Evolutionary conservation across 1,140 invertebrate genomes (phyloP), one percentile per base, ranked within the genome.

Genomic region (Probaryconus sp.): DNA sequence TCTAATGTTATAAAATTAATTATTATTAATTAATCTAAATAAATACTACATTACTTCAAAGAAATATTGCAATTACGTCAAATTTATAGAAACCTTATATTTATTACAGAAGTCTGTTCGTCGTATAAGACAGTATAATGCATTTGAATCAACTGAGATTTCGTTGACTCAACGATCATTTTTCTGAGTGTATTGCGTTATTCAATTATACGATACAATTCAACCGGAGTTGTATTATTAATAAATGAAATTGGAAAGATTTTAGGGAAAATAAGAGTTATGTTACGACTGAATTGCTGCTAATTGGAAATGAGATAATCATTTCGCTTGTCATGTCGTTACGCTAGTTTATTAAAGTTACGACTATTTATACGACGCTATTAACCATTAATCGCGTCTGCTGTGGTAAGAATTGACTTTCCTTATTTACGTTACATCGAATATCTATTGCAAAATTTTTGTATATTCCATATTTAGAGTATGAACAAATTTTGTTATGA

Each of bases 321-420:
- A 67, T 68, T 67, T 74, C 63, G 63, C 63, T 74, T 56, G 63
- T 68, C 56, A 21, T 38, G 48, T 68, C 35, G 61, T 74, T 55
- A 74, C 37, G 17, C 63, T 68, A 74, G 50, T 67, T 16, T 28
- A 56, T 74, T 63, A 67, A 67, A 50, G 53, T 74, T 67, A 74
- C 42, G 63, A 37, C 33, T 67, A 72, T 72, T 65, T 65, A 65
- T 65, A 61, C 45, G 37, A 40, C 21, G 42, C 24, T 71, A 64
- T 64, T 48, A 58, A 38, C 21, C 33, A 13, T 53, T 10, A 14
- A 26, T n/a, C 37, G 47, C 31, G 35, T 26, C 7, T 55, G n/a
- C 55, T 31, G 14, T 0, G 9, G 47, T 14, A 26, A 45, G 24
- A 42, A 20, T 31, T 3, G 35, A 70, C 24, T 9, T 60, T 2